These are phyloP conservation scores for Polymixis flavicincta DNA, from an alignment of 2,888 invertebrate genomes.

Conservation along the genomic window DNA sequence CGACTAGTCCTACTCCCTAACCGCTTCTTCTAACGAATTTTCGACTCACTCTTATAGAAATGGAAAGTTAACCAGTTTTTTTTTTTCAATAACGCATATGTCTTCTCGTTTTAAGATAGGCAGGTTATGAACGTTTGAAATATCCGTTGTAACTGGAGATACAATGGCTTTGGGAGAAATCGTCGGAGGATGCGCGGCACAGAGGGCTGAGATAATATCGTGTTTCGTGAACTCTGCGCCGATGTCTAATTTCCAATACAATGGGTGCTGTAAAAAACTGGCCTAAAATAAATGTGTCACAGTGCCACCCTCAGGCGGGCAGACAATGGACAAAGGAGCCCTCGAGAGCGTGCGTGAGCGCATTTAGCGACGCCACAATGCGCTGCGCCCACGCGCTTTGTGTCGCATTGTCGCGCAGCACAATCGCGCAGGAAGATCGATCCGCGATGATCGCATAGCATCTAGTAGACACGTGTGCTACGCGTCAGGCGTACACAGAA, in stretches of 20 bases:
- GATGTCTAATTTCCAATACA: slow-evolving; percentile 90
- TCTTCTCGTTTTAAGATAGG: slow-evolving; percentile 65
- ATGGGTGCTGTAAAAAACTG: slow-evolving; percentile 88
- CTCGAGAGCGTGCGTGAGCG: slow-evolving; percentile 76
- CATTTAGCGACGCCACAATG: slow-evolving; percentile 82
- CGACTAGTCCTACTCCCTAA: slow-evolving; percentile 74
- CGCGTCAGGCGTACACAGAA: slow-evolving; percentile 65
- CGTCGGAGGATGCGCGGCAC: slow-evolving; percentile 81
- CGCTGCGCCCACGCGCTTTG: slow-evolving; percentile 82
- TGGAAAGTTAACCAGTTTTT: slow-evolving; percentile 87
- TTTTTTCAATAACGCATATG: slow-evolving; percentile 75
- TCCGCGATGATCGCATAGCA: slow-evolving; percentile 70
- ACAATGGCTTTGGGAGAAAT: slow-evolving; percentile 80
- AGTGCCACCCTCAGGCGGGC: slow-evolving; percentile 87
- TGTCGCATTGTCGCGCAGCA: slow-evolving; percentile 76
- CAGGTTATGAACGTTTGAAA: slow-evolving; percentile 71
- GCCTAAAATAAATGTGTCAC: slow-evolving; percentile 90
- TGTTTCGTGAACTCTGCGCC: slow-evolving; percentile 87
- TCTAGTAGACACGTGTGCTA: slow-evolving; percentile 71
- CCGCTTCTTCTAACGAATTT: slow-evolving; percentile 77
- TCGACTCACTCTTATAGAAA: slow-evolving; percentile 81
- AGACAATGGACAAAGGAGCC: slow-evolving; percentile 88
- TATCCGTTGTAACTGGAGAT: slow-evolving; percentile 75
- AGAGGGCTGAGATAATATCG: slow-evolving; percentile 86
- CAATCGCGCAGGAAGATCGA: slow-evolving; percentile 83